These are phyloP conservation scores for Malacosoma neustria DNA, from an alignment of 2,888 invertebrate species.

Conservation along the genomic window DNA sequence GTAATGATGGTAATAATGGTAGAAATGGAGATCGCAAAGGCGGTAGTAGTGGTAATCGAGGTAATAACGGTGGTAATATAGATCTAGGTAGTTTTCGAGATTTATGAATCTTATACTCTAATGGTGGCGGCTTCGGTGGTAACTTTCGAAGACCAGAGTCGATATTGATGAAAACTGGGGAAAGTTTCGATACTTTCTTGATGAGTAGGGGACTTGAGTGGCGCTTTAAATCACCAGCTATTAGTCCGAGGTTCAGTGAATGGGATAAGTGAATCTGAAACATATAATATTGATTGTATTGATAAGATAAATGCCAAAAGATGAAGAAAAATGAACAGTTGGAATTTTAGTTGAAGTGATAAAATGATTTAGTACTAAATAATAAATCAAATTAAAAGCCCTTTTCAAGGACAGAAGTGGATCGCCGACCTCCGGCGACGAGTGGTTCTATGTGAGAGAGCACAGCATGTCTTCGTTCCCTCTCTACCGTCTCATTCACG, in stretches of 20 bases:
- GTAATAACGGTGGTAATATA: conserved; percentile 5
- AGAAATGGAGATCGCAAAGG: conserved; percentile 15
- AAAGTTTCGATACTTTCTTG: conserved; percentile 26
- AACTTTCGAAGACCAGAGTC: conserved; percentile 22
- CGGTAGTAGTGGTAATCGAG: conserved; percentile 15
- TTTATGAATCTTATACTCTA: conserved; percentile 4
- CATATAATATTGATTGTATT: conserved; percentile 4
- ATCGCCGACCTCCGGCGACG: too few relatives aligned
- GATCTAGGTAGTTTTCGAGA: conserved; percentile 13
- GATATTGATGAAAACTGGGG: conserved; percentile 39
- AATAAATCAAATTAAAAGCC: not conserved
- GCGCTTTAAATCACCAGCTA: conserved; percentile 33
- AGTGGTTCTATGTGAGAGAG: too few relatives aligned
- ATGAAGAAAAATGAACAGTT: too few relatives aligned
- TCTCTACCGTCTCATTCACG: too few relatives aligned
- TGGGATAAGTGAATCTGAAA: conserved; percentile 25
- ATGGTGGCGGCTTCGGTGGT: conserved; percentile 18
- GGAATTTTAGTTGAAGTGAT: too few relatives aligned
- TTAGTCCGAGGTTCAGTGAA: conserved; percentile 28
- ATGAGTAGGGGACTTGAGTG: conserved; percentile 27
- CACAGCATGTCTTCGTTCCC: too few relatives aligned
- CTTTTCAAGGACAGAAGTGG: too few relatives aligned
- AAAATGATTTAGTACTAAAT: conserved; percentile 7
- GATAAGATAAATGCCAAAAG: not conserved
- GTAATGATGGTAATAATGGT: conserved; percentile 14